Conservation (phyloP, 1,140 invertebrate genomes). For the Bactericera cockerelli region DNA sequence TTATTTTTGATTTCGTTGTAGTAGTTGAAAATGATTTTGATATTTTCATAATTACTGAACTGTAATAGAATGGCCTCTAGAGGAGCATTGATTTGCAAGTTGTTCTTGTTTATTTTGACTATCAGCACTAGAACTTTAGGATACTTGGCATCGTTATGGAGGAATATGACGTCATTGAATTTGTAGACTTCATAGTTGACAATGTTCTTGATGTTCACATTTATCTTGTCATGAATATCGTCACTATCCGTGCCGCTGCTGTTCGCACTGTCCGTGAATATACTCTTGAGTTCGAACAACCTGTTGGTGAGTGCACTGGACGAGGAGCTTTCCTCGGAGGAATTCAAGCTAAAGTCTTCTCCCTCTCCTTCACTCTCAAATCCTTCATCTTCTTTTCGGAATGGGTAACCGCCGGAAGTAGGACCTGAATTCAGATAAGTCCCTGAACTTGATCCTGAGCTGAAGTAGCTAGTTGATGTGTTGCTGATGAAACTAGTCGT, state of each 20-base stretch:
- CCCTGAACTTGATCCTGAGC: not conserved
- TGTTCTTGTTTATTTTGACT: conserved; percentile 17
- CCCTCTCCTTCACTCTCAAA: conserved; percentile 5
- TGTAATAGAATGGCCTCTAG: not conserved
- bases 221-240: conserved; percentile 16
- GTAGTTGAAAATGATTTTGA: not conserved
- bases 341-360: conserved; percentile 3
- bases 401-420: not conserved
- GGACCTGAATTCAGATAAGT: not conserved
- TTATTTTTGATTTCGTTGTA: conserved; percentile 6
- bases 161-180: conserved; percentile 22
- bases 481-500: not conserved
- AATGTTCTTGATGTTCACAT: conserved; percentile 8
- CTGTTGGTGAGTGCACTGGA: not conserved
- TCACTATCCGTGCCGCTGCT: conserved; percentile 24
- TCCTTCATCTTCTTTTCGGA: conserved; percentile 4
- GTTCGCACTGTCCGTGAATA: conserved; percentile 21
- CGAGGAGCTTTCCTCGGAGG: not conserved
- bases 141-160: conserved; percentile 21
- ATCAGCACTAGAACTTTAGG: conserved; percentile 22
- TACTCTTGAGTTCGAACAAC: not conserved
- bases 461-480: not conserved
- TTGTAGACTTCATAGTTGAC: conserved; percentile 16
- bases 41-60: conserved; percentile 6
- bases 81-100: not conserved